Evolutionary conservation across 2,888 invertebrate species (phyloP).

Genomic region (Nebria salina): DNA sequence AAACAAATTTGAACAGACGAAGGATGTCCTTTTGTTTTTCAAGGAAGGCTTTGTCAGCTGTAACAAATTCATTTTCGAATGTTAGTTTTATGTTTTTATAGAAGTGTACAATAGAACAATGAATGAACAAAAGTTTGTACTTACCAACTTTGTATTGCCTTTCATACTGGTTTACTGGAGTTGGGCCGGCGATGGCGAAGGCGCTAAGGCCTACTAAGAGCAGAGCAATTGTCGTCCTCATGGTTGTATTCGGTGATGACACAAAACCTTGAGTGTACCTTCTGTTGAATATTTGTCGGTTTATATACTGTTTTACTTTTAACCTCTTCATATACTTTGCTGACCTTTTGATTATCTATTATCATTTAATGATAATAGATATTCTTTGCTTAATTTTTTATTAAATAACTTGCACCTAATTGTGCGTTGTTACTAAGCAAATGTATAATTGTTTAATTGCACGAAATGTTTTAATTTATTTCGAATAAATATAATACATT

Average conservation of each 20-base stretch:
- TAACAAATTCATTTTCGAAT: not conserved
- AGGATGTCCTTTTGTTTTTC: constrained; percentile 63
- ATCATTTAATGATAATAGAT: not conserved
- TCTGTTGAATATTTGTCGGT: not conserved
- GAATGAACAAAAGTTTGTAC: constrained; percentile 49
- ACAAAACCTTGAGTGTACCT: constrained; percentile 44
- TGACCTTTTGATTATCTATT: not conserved
- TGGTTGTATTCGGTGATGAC: constrained; percentile 45
- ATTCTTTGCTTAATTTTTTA: not conserved
- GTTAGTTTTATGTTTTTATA: not conserved
- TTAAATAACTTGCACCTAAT: not conserved
- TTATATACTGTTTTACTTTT: constrained; percentile 44
- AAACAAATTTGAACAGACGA: constrained; percentile 70
- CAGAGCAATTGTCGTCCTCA: constrained; percentile 51
- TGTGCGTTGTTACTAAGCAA: not conserved
- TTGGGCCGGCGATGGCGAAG: constrained; percentile 60
- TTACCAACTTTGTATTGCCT: constrained; percentile 61
- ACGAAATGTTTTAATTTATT: too few relatives aligned
- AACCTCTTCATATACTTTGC: not conserved
- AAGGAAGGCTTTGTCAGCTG: constrained; percentile 51
- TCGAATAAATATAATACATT: too few relatives aligned
- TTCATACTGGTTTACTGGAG: constrained; percentile 57
- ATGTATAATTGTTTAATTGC: not conserved
- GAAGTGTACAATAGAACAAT: not conserved
- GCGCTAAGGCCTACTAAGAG: constrained; percentile 52